These are phyloP conservation scores for Emmelina monodactyla DNA, from an alignment of 2,888 invertebrate genomes.

Conservation along the genomic window DNA sequence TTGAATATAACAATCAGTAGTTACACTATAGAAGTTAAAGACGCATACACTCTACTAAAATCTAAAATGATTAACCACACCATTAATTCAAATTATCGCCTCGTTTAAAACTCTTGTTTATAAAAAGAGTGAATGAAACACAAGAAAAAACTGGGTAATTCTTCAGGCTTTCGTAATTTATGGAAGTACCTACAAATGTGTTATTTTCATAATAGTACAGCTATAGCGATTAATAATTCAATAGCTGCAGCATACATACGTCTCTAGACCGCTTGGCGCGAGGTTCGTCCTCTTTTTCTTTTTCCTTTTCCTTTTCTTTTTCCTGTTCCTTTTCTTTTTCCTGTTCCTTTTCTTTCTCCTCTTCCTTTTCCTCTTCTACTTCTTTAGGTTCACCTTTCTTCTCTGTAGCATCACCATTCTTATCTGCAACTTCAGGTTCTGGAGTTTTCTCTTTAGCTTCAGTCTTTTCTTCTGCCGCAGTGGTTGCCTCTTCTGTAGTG, in stretches of 20 bases:
- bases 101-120: no score
- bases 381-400: slow-evolving; percentile 3
- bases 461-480: slow-evolving; percentile 6
- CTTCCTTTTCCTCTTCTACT: slow-evolving; percentile 14
- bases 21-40: slow-evolving; percentile 20
- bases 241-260: no score
- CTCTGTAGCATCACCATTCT: slow-evolving; percentile 9
- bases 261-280: slow-evolving; percentile 54
- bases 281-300: slow-evolving; percentile 36
- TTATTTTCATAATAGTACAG: background rate
- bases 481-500: slow-evolving; percentile 9
- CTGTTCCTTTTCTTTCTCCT: slow-evolving; percentile 11
- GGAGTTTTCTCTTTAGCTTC: slow-evolving; percentile 11
- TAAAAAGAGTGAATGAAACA: no score
- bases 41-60: no score
- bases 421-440: slow-evolving; percentile 13
- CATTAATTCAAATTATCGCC: no score
- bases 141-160: no score
- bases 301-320: slow-evolving; percentile 22
- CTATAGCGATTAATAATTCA: no score
- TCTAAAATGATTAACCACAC: no score
- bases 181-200: background rate
- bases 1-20: slow-evolving; percentile 6
- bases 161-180: no score
- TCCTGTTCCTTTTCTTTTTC: slow-evolving; percentile 12